phyloP scores from a whole-genome alignment of 2,113 vertebrate genomes.

The Porphyrio hochstetteri region DNA sequence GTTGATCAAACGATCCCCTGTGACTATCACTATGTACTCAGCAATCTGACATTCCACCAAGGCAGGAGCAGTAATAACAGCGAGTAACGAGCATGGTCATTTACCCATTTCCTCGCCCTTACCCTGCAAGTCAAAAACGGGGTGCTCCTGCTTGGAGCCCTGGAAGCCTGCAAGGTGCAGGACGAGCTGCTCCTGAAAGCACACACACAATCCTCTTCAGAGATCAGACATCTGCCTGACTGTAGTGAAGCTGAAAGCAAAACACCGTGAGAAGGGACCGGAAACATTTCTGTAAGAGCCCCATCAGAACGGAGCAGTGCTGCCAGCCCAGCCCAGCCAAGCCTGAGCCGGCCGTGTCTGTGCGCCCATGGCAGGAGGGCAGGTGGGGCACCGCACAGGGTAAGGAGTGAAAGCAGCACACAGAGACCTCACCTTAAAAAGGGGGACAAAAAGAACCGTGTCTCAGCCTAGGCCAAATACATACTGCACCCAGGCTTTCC shows the following conservation, averaged over 20 bases:
- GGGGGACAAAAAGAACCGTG: neutral
- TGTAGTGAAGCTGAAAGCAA: accelerated
- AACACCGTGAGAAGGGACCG: accelerated
- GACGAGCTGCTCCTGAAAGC: neutral
- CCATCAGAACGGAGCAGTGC: neutral
- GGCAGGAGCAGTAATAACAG: neutral
- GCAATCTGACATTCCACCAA: neutral
- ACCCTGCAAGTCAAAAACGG: neutral
- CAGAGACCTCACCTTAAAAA: neutral
- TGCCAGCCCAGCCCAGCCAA: neutral
- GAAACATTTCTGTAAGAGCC: neutral
- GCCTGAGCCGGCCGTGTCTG: neutral
- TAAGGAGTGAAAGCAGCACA: neutral
- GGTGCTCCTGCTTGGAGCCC: neutral
- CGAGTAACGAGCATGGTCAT: neutral
- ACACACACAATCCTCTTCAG: neutral
- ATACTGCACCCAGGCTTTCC: neutral
- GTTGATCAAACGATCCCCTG: neutral
- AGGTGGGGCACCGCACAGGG: too few species aligned
- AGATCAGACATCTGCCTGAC: neutral
- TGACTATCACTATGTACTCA: neutral
- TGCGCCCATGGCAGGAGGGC: accelerated
- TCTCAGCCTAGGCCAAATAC: accelerated
- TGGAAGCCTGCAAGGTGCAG: neutral
- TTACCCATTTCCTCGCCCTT: neutral